A percentile compares a stretch with the other conserved stretches of the same genome.
Evolutionary conservation across 2,797 vertebrate species (phyloP).

Genomic region (Orestias chungarensis): DNA sequence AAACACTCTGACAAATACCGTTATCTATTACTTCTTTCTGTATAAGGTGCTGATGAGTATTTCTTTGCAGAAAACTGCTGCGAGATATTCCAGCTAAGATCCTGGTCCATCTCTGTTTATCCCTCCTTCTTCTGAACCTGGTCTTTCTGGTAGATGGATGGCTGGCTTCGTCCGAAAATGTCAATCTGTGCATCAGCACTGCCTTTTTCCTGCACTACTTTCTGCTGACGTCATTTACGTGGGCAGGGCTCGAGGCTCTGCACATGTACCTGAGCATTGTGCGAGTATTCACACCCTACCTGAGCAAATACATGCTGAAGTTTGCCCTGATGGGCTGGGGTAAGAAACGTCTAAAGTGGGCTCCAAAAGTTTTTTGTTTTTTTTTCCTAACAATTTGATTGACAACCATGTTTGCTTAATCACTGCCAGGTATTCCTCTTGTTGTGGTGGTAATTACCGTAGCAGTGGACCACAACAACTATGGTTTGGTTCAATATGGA

Average conservation of each 20-base stretch:
- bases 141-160: conserved; percentile 90
- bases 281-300: conserved; percentile 93
- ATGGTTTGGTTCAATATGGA: conserved; percentile 85
- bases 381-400: background rate
- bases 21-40: background rate
- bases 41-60: background rate
- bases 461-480: conserved; percentile 85
- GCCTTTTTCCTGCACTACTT: conserved; percentile 97
- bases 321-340: conserved; percentile 93
- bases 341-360: conserved; percentile 68
- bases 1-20: background rate
- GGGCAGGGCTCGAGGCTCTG: conserved; percentile 96
- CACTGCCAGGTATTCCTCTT: conserved; percentile 84
- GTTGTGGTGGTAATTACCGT: conserved; percentile 86
- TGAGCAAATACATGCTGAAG: conserved; percentile 94
- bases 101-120: conserved; percentile 90
- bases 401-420: background rate
- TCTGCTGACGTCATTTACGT: conserved; percentile 93
- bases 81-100: conserved; percentile 96
- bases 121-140: conserved; percentile 89
- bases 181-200: conserved; percentile 87
- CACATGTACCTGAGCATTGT: conserved; percentile 97
- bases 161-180: conserved; percentile 82
- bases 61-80: conserved; percentile 87
- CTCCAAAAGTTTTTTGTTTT: background rate